Evolutionary conservation across 2,797 vertebrate species (phyloP).

Genomic region (Pyrocephalus nanus): DNA sequence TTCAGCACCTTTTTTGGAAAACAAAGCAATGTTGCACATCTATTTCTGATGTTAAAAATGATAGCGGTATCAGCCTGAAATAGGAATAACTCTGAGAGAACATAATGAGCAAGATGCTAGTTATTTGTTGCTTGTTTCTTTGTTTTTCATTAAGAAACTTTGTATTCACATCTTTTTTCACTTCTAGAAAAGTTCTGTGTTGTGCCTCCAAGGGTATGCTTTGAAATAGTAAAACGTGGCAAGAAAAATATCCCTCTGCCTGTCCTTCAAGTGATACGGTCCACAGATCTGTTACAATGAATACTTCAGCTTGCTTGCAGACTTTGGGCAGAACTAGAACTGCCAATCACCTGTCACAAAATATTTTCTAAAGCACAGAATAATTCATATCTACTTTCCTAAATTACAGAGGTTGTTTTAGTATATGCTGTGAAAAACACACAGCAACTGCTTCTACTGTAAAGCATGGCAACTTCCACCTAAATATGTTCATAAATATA

Average conservation of each 20-base stretch:
- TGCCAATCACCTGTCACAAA: constrained; percentile 34
- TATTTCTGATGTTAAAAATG: neutral
- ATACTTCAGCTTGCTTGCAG: neutral
- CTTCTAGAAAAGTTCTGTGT: neutral
- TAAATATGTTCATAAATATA: neutral
- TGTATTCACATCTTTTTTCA: neutral
- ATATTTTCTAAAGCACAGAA: neutral
- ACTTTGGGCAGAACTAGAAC: neutral
- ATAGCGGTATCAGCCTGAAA: neutral
- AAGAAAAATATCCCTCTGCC: neutral
- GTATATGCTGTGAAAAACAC: neutral
- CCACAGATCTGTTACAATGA: constrained; percentile 26
- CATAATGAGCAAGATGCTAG: neutral
- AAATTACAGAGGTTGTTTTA: neutral
- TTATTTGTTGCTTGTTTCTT: neutral
- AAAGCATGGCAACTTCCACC: neutral
- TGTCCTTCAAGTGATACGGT: neutral
- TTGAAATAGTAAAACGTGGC: neutral
- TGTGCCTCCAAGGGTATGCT: neutral
- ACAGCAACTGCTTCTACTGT: neutral
- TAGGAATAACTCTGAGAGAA: neutral
- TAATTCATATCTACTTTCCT: constrained; percentile 7
- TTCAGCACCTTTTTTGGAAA: neutral
- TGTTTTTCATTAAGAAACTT: neutral
- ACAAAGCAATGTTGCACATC: neutral